phyloP scores from a whole-genome alignment of 2,888 invertebrate genomes.

The Ophioninae sp. region DNA sequence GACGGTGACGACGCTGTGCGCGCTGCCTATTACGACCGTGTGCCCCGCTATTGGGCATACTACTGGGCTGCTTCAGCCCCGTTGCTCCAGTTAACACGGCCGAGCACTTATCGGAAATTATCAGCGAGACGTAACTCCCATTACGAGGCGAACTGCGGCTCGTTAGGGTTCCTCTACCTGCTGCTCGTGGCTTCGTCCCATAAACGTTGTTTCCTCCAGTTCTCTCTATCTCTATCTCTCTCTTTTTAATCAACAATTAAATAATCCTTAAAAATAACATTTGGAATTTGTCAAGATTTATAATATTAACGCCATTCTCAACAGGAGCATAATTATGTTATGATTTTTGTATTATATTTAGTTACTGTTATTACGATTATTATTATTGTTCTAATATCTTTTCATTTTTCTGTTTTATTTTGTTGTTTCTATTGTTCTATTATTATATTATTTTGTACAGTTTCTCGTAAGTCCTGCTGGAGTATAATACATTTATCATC shows the following conservation, averaged over 20 bases:
- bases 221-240: conserved; percentile 21
- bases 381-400: neutral
- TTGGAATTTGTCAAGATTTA: no score
- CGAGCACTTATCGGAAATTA: conserved; percentile 80
- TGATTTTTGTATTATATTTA: no score
- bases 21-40: conserved; percentile 40
- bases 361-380: no score
- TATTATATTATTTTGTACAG: no score
- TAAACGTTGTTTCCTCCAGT: conserved; percentile 47
- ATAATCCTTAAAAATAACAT: no score
- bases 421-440: no score
- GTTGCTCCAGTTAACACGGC: conserved; percentile 77
- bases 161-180: conserved; percentile 64
- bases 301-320: no score
- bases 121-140: conserved; percentile 78
- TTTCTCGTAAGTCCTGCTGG: no score
- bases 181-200: conserved; percentile 49
- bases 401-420: no score
- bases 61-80: conserved; percentile 48
- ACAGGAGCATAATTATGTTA: no score
- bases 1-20: conserved; percentile 10
- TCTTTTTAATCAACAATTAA: neutral
- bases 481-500: no score
- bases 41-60: conserved; percentile 24
- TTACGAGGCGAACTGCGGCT: conserved; percentile 68